phyloP scores from a whole-genome alignment of 2,113 vertebrate species.

The Cyphomyrus discorhynchus region DNA sequence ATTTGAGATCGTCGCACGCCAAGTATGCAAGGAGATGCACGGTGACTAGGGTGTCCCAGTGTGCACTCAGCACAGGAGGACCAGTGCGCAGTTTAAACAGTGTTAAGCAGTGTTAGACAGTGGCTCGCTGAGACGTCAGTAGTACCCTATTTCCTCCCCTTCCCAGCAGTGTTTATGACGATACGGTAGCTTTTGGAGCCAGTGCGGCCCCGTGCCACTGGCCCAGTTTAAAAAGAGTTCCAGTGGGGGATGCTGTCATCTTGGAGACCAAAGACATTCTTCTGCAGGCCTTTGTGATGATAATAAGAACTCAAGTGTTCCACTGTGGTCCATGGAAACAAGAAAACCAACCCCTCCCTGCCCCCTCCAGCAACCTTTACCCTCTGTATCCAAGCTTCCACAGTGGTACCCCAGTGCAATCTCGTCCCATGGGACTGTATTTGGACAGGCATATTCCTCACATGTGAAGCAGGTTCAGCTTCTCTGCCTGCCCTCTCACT shows the following conservation, averaged over 20 bases:
- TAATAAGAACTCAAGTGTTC: background rate
- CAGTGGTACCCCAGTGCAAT: background rate
- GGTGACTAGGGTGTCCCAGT: background rate
- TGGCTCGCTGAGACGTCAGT: background rate
- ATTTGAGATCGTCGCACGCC: background rate
- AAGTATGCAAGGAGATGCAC: background rate
- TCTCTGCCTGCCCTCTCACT: background rate
- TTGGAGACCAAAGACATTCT: slow-evolving; percentile 6
- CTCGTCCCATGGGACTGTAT: background rate
- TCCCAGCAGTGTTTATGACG: background rate
- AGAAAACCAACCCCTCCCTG: background rate
- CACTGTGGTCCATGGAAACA: background rate
- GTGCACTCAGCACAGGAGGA: background rate
- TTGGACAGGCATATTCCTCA: background rate
- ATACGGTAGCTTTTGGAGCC: background rate
- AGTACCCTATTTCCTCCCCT: background rate
- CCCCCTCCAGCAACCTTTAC: background rate
- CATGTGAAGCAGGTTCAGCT: background rate
- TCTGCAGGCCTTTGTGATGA: background rate
- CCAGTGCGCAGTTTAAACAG: background rate
- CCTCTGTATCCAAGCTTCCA: background rate
- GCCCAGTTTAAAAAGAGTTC: background rate
- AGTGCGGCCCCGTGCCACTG: background rate
- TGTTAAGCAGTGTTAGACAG: too few relatives aligned
- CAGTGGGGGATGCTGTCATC: background rate